Percentiles rank a stretch among this genome's conserved stretches.
These are phyloP conservation scores for Tachystola acroxantha DNA, from an alignment of 2,888 invertebrate species.

Conservation along the genomic window DNA sequence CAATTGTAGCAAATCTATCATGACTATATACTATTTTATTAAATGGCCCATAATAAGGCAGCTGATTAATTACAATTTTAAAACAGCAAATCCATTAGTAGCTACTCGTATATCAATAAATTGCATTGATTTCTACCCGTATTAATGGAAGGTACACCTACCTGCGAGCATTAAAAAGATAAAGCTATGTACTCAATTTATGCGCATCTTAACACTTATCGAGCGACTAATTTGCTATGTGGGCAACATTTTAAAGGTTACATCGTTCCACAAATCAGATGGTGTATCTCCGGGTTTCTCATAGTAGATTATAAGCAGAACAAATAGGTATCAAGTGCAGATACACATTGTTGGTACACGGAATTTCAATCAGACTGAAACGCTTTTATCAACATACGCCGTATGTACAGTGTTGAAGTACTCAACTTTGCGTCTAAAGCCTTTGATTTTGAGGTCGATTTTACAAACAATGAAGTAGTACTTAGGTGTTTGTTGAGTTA, in stretches of 20 bases:
- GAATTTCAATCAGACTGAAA: conserved; percentile 70
- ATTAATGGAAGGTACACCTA: conserved; percentile 2
- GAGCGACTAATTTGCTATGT: conserved; percentile 57
- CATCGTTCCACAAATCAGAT: conserved; percentile 49
- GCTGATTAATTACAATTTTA: no score
- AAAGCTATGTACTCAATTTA: conserved; percentile 40
- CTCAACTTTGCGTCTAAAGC: conserved; percentile 16
- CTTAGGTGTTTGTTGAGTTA: conserved; percentile 23
- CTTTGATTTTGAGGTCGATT: conserved; percentile 14
- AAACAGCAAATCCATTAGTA: not conserved
- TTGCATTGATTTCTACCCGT: conserved; percentile 1
- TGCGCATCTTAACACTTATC: conserved; percentile 60
- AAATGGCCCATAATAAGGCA: no score
- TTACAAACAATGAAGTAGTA: conserved; percentile 8
- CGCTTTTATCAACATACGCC: conserved; percentile 12
- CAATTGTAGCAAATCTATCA: no score
- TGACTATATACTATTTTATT: no score
- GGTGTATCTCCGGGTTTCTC: conserved; percentile 42
- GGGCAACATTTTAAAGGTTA: conserved; percentile 53
- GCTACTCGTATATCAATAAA: not conserved
- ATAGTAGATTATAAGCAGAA: conserved; percentile 58
- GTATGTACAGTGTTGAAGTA: conserved; percentile 13
- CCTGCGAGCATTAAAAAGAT: conserved; percentile 12
- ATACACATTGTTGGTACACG: conserved; percentile 71
- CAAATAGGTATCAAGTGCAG: conserved; percentile 58